Evolutionary conservation across 2,888 invertebrate species (phyloP), one percentile per base, ranked within the genome.

Genomic region (Amblyjoppa fuscipennis): DNA sequence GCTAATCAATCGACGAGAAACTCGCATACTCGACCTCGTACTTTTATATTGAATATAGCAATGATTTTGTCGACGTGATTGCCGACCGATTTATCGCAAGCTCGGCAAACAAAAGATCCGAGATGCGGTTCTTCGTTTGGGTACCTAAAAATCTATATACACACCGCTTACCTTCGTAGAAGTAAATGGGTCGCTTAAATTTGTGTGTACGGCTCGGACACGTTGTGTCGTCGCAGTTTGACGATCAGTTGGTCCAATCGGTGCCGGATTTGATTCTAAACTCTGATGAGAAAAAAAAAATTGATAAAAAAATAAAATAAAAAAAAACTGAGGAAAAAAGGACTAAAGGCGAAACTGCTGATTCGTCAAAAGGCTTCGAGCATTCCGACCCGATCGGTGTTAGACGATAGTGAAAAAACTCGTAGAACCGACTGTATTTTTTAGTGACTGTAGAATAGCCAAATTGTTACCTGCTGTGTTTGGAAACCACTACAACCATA

Each of bases 371-470:
- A 61, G 45, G 49, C 74, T 81, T 61, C 66, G 71, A 81, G 56
- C 73, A 76, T 82, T 71, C 61, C 83, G 80, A 84, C 79, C 68
- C 75, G 68, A 84, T 87, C 61, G 81, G 74, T 87, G 84, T 86
- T 84, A 82, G 74, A 83, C 31, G 71, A 85, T 83, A 53, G 79
- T 45, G 16, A 64, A 74, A 49, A n/a, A 88, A 90, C 79, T 89
- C 86, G 89, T 91, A 90, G 89, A 90, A 90, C 87, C 92, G 91
- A 90, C 88, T 92, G 93, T 93, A 91, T 92, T 92, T 93, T 92
- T 91, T 92, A 92, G 92, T 87, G 87, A 86, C 82, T 79, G 85
- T 91, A 89, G 87, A 88, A 59, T 91, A 90, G 91, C 87, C 83
- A 86, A 90, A 91, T 93, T 92, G 91, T 93, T 93, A 93, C 90